Conservation (phyloP, 1,140 invertebrate species). For the Acromyrmex heyeri region DNA sequence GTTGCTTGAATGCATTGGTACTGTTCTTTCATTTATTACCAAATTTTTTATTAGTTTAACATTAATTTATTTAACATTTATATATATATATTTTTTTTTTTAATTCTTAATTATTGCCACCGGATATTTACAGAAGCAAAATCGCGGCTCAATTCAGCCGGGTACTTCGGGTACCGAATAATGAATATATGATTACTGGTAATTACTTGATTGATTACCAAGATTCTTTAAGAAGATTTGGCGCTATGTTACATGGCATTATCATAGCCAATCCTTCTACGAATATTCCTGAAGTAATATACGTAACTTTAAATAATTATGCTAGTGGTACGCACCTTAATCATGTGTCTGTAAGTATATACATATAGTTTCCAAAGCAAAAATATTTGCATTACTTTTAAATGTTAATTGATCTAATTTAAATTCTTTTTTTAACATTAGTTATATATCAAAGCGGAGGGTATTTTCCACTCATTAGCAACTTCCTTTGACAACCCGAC, state of each 20-base stretch:
- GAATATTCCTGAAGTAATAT: conserved; percentile 88
- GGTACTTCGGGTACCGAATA: conserved; percentile 85
- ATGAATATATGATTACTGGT: conserved; percentile 88
- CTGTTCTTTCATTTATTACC: not conserved
- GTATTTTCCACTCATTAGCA: conserved; percentile 83
- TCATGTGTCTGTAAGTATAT: conserved; percentile 86
- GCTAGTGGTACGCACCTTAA: conserved; percentile 87
- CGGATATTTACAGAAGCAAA: conserved; percentile 83
- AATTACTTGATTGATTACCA: conserved; percentile 90
- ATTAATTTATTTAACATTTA: conserved; percentile 15
- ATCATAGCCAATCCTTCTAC: conserved; percentile 88
- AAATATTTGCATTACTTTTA: not conserved
- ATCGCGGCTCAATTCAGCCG: conserved; percentile 88
- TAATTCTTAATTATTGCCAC: not conserved
- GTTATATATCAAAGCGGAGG: conserved; percentile 88
- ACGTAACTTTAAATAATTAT: conserved; percentile 88
- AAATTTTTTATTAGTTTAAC: not conserved
- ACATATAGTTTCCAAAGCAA: conserved; percentile 17
- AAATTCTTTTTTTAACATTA: conserved; percentile 66
- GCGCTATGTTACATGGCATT: conserved; percentile 88
- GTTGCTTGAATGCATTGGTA: not conserved
- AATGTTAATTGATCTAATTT: conserved; percentile 45
- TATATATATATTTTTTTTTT: not conserved
- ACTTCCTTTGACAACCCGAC: conserved; percentile 83
- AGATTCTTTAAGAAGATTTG: conserved; percentile 88